Base-by-base conservation (phyloP, 1,140 invertebrate species). In the Drosophila nannoptera region DNA sequence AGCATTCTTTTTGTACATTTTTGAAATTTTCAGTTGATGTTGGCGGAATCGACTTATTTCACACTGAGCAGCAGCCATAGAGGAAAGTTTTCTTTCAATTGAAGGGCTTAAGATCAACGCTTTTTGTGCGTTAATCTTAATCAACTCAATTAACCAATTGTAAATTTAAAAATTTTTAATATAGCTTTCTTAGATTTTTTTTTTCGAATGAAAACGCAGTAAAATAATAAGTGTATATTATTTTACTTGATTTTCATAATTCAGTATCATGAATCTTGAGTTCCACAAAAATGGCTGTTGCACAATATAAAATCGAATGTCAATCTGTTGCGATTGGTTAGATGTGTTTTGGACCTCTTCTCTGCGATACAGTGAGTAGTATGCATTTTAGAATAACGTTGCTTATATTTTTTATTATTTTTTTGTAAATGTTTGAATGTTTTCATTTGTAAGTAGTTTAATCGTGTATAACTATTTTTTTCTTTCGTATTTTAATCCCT, bases 1-100 rank as follows among this genome's bases (percentile, higher is more conserved):
- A 69, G 52, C 52, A 60, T 69, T 70, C 29, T 45, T 84, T 82
- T 80, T 83, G 76, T 73, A 84, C 76, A 80, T 76, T 84, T 69
- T 83, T 64, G 63, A 38, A 66, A 73, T 62, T 71, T 66, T 69
- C 61, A 43, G 54, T 69, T 73, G 33, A 31, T 48, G 12, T 65
- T 67, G 62, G 52, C 50, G 31, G 52, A 58, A 54, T 29, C 53
- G 52, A 69, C 40, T 22, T 5, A 61, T 49, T 75, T 55, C 42
- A 67, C 59, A 80, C 60, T 65, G 58, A 53, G 66, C 45, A 22
- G 62, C 48, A 84, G 76, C 54, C 58, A 73, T 73, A 80, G 65
- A 50, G 11, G 4, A 29, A 36, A 46, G 36, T 16, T 63, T 22
- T 8, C 2, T 22, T 32, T 63, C 22, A 73, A 64, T 78, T 69